These are phyloP conservation scores for Microtus richardsoni DNA, from an alignment of 2,113 vertebrate species.

Conservation along the genomic window DNA sequence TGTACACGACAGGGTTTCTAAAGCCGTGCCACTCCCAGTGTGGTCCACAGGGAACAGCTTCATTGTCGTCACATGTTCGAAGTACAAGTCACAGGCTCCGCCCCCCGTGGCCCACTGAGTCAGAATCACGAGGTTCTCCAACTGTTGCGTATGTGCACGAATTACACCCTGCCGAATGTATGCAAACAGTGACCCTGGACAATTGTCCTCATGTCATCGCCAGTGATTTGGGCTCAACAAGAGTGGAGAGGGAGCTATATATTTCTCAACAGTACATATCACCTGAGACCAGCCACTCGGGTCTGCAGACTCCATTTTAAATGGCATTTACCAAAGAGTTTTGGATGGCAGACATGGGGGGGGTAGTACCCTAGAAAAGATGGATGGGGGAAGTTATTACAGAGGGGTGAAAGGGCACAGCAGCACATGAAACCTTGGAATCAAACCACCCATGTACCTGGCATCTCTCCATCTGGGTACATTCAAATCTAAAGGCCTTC, in stretches of 20 bases:
- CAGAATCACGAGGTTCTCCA: neutral
- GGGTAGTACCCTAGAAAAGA: neutral
- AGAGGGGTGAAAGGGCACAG: neutral
- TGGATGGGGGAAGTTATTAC: neutral
- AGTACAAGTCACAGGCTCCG: neutral
- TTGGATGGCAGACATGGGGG: neutral
- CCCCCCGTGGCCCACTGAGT: neutral
- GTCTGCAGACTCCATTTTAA: neutral
- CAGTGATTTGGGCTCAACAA: neutral
- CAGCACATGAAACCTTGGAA: neutral
- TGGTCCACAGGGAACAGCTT: neutral
- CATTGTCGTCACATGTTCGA: neutral
- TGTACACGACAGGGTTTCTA: neutral
- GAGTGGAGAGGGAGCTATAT: neutral
- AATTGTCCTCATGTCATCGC: neutral
- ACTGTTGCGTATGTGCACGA: neutral
- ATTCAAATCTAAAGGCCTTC: slow-evolving; percentile 1
- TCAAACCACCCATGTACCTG: neutral
- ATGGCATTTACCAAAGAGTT: neutral
- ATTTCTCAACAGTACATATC: neutral
- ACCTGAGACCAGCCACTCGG: neutral
- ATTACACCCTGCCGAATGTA: neutral
- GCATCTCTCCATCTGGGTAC: slow-evolving; percentile 27
- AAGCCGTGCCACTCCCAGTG: neutral
- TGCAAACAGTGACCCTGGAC: neutral